Conservation (phyloP, 2,113 vertebrate genomes). For the Odobenus rosmarus region DNA sequence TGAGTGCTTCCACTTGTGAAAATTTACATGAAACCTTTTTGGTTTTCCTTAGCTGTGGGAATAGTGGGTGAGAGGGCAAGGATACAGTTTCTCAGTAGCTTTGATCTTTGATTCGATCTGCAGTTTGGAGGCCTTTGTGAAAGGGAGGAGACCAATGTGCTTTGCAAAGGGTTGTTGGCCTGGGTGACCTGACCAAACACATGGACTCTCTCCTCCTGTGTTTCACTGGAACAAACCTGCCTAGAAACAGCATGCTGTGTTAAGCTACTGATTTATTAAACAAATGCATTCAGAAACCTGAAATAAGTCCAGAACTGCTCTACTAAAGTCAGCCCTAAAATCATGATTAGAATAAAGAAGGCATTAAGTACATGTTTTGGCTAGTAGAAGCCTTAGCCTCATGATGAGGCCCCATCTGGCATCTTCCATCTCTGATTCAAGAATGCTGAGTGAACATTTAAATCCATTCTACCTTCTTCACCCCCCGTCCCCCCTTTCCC, state of each 20-base stretch:
- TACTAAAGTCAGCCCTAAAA: background rate
- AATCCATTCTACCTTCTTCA: background rate
- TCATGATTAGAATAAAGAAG: background rate
- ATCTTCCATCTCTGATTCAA: background rate
- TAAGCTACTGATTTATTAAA: background rate
- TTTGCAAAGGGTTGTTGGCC: background rate
- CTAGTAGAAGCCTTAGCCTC: background rate
- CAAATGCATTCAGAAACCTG: background rate
- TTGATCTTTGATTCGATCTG: conserved; percentile 1
- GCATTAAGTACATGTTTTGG: background rate
- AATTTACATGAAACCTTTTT: background rate
- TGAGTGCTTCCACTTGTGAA: background rate
- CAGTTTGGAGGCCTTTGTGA: background rate
- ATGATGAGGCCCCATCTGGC: background rate
- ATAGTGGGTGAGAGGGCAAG: background rate
- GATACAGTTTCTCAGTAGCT: background rate
- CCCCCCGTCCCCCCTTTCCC: background rate
- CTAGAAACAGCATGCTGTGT: background rate
- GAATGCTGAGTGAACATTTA: background rate
- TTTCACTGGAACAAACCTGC: background rate
- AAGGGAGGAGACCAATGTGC: background rate
- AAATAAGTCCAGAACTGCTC: background rate
- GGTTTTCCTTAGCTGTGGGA: background rate
- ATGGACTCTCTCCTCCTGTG: background rate
- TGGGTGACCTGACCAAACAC: background rate